A percentile compares a stretch with the other conserved stretches of the same genome.
Conservation (phyloP, 2,797 vertebrate species). For the Halcyon chelicuti region DNA sequence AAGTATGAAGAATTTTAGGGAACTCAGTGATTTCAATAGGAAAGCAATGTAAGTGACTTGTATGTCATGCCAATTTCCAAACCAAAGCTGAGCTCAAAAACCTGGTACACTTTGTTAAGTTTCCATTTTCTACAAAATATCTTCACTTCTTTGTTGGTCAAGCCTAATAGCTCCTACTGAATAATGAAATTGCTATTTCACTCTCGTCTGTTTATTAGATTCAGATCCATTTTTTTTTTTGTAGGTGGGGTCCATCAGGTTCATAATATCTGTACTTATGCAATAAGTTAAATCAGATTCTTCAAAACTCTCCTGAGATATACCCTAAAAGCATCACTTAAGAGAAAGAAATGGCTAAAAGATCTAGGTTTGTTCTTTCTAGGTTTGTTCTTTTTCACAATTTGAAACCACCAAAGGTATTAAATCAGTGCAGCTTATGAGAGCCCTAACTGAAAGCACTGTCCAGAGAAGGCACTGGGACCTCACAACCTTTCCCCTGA, state of each 20-base stretch:
- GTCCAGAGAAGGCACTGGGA: neutral
- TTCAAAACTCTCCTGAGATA: neutral
- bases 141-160: neutral
- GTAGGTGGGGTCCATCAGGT: neutral
- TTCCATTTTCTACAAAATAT: neutral
- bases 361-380: neutral
- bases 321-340: neutral
- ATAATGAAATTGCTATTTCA: neutral
- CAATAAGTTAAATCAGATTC: neutral
- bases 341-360: neutral
- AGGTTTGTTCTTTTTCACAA: neutral
- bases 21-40: neutral
- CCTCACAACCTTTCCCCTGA: neutral
- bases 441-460: neutral
- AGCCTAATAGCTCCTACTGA: neutral
- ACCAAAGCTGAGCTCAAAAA: neutral
- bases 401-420: neutral
- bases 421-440: neutral
- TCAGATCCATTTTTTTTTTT: neutral
- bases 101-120: neutral
- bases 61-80: neutral
- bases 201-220: neutral
- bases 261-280: neutral
- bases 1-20: neutral
- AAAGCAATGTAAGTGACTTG: neutral